A percentile compares a stretch with the other conserved stretches of the same genome.
These are phyloP conservation scores for Allacma fusca DNA, from an alignment of 2,888 invertebrate genomes.

Conservation along the genomic window DNA sequence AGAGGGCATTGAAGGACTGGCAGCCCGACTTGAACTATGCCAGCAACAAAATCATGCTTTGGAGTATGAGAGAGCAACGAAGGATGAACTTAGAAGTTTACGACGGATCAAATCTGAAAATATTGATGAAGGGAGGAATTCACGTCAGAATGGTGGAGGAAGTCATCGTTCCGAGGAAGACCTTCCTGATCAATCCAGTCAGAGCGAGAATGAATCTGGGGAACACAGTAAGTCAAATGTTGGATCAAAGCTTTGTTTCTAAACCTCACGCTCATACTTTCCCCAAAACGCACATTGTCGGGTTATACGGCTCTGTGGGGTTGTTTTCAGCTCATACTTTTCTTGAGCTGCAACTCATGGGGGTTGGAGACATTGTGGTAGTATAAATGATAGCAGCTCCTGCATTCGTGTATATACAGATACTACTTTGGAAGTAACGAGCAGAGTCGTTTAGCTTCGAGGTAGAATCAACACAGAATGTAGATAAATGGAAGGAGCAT, in stretches of 20 bases:
- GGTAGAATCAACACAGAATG: no score
- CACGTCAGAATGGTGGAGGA: constrained; percentile 40
- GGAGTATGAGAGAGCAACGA: constrained; percentile 38
- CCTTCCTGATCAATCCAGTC: constrained; percentile 55
- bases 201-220: constrained; percentile 60
- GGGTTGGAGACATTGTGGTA: no score
- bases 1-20: constrained; percentile 64
- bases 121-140: constrained; percentile 23
- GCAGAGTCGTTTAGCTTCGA: no score
- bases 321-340: no score
- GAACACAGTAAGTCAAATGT: constrained; percentile 57
- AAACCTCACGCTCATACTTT: no score
- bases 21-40: constrained; percentile 66
- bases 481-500: no score
- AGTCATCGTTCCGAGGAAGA: constrained; percentile 55
- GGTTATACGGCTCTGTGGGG: no score
- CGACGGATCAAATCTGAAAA: constrained; percentile 37
- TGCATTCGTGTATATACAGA: no score
- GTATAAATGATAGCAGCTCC: no score
- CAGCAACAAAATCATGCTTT: constrained; percentile 48
- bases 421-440: no score
- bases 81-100: constrained; percentile 37
- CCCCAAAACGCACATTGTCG: no score
- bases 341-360: no score
- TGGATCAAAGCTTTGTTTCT: neutral